Base-by-base conservation (phyloP, 1,140 invertebrate species). In the Archivesica marissinica region DNA sequence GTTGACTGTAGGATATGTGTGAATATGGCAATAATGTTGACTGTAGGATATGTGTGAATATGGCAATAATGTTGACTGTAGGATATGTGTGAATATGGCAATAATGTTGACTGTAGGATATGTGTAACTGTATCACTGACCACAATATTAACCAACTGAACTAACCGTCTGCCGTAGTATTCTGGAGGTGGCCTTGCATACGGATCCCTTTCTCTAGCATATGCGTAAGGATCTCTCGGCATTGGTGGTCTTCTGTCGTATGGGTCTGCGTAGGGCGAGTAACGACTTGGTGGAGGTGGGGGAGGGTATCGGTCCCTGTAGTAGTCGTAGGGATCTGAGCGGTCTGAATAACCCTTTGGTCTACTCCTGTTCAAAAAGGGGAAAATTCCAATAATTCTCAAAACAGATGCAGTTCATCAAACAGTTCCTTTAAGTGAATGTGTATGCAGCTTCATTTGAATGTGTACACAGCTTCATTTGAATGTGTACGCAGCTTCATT, bases 201-300 rank as follows among this genome's bases (percentile, higher is more conserved):
- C 15, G 89, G 89, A 52, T 92, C 91, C 75, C 89, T 86, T n/a
- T 89, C 87, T 59, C 87, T 87, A 30, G 66, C 80, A 70, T 89
- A 90, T 85, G 83, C 89, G 54, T 88, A 81, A 54, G 88, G 87
- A 70, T 87, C 85, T 35, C 79, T 56, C 39, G 86, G 87, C 7
- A 76, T 77, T 4, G 85, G 81, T 3, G 88, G 89, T n/a, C 90
- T 54, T 47, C 91, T 89, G 44, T 91, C 90, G 72, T 91, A 92
- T 0, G 90, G 89, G 56, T 92, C 91, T 77, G 89, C 81, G 52
- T 91, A 92, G n/a, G 91, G 90, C 52, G 87, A 86, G 86, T 90
- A 92, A 59, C 91, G 87, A 74, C 91, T 90, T 70, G 86, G 61
- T 41, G 88, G 88, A 28, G 91, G 91, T 52, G 87, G 91, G 47